Conservation (phyloP, 2,888 invertebrate species). For the Yponomeuta sedellus region DNA sequence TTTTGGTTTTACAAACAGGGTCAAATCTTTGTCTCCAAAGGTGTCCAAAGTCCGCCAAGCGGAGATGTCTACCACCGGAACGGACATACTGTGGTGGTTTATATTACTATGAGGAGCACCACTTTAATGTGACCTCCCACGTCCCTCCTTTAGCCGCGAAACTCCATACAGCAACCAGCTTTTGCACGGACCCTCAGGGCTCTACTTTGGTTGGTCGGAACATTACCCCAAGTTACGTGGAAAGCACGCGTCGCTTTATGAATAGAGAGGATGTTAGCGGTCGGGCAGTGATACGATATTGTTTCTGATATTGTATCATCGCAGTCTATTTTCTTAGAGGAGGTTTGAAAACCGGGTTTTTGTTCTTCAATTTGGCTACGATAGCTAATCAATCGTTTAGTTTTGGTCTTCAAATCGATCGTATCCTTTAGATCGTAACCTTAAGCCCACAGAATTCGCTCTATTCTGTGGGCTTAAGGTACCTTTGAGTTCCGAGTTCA, state of each 20-base stretch:
- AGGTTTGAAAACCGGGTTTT: not conserved
- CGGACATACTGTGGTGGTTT: constrained; percentile 4
- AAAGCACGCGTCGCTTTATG: constrained; percentile 8
- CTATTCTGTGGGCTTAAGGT: too few relatives aligned
- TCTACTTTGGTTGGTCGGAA: not conserved
- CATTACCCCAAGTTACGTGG: not conserved
- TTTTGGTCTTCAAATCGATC: too few relatives aligned
- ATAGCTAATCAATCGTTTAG: not conserved
- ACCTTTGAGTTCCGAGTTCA: too few relatives aligned
- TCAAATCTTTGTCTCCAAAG: not conserved
- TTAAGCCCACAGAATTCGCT: too few relatives aligned
- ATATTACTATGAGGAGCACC: constrained; percentile 3
- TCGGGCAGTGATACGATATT: constrained; percentile 1
- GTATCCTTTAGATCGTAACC: too few relatives aligned
- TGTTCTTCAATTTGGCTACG: not conserved
- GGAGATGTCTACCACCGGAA: constrained; percentile 9
- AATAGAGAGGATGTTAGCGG: constrained; percentile 5
- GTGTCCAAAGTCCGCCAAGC: not conserved
- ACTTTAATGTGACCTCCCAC: not conserved
- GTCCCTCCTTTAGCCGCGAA: not conserved
- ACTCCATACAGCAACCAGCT: not conserved
- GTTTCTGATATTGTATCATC: not conserved
- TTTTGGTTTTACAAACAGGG: not conserved
- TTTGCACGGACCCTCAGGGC: not conserved
- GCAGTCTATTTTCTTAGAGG: not conserved